Base-by-base conservation (phyloP, 2,797 vertebrate genomes). In the Galaxias olidus region DNA sequence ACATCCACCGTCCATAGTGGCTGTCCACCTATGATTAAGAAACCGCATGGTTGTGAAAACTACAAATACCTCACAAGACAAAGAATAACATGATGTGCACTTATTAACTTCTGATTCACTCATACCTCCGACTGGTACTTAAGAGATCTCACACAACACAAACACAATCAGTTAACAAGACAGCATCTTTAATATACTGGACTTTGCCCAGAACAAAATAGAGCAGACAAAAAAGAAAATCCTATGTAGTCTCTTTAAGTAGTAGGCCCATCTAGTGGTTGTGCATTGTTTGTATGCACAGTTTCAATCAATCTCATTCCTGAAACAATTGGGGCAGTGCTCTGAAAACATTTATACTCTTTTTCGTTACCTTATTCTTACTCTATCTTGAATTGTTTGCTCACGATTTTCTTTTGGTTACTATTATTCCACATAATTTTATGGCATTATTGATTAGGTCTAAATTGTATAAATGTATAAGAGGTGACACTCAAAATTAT, bases 201-300 rank as follows among this genome's bases (percentile, higher is more conserved):
- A 30, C 30, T 30, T 30, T 30, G 30, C 30, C 6, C 30, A 30
- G 30, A 30, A 30, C 6, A 30, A 30, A 30, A 30, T 30, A 47
- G 46, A 47, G 46, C 4, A 47, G 14, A 47, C 46, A 45, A 17
- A n/a, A 11, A 43, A 9, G 10, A 45, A 42, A 15, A 59, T 43
- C 42, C 14, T 2, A 46, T 17, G 64, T 54, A 58, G 18, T 20
- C 48, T 12, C 61, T 10, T 15, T 59, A 60, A 54, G 40, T 55
- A 55, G 62, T 56, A 76, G 72, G 65, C 3, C 77, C 78, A 78
- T 80, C 78, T 86, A 59, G 74, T 83, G 85, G 80, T 45, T 46
- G n/a, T 59, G n/a, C 43, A 40, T 20, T 60, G 59, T 59, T 63
- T 43, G 59, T 72, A n/a, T 13, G 20, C 54, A 12, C 13, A 42